phyloP scores from a whole-genome alignment of 2,888 invertebrate species.

The Bellardia pandia region DNA sequence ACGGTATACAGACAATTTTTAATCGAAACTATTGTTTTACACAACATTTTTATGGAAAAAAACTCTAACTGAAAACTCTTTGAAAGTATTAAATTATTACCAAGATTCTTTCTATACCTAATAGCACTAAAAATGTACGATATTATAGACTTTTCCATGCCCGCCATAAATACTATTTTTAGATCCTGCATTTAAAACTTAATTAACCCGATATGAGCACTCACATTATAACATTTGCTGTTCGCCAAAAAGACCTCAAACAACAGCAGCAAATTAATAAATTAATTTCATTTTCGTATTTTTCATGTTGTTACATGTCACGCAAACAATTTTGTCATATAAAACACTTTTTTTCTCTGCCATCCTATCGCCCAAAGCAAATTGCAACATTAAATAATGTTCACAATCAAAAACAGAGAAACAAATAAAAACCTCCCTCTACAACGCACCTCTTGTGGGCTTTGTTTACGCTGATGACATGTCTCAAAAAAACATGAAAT shows the following conservation, averaged over 20 bases:
- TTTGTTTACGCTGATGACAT: background rate
- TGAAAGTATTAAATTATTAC: no score
- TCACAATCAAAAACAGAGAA: slow-evolving; percentile 19
- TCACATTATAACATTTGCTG: slow-evolving; percentile 34
- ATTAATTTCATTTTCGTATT: slow-evolving; percentile 69
- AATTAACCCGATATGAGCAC: slow-evolving; percentile 67
- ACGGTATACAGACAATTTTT: no score
- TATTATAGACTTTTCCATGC: no score
- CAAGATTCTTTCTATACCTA: no score
- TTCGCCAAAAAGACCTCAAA: slow-evolving; percentile 48
- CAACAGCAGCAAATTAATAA: slow-evolving; percentile 68
- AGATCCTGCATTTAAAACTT: slow-evolving; percentile 64
- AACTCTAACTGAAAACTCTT: no score
- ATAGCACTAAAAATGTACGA: no score
- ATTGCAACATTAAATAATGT: slow-evolving; percentile 58
- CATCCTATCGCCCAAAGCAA: slow-evolving; percentile 52
- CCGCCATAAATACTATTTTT: slow-evolving; percentile 12
- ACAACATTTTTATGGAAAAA: no score
- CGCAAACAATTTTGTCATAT: slow-evolving; percentile 72
- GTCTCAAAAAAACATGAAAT: background rate
- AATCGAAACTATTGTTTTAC: no score
- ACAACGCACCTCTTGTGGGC: slow-evolving; percentile 9
- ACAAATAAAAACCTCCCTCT: slow-evolving; percentile 14
- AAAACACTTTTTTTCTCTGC: slow-evolving; percentile 67
- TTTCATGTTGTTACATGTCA: slow-evolving; percentile 66